Conservation (phyloP, 2,113 vertebrate genomes). For the Pionites leucogaster region DNA sequence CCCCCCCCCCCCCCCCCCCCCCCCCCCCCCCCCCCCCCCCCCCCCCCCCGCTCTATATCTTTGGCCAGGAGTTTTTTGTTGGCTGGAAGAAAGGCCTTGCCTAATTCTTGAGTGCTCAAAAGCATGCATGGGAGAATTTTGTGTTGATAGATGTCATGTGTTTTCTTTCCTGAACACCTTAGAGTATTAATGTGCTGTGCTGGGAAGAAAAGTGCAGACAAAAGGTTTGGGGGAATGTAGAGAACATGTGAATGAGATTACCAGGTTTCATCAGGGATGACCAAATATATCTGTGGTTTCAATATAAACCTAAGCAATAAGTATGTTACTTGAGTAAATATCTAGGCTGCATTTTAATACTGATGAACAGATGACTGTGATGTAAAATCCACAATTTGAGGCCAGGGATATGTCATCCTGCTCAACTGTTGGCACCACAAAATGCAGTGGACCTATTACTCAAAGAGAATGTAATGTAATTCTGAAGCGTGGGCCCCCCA, state of each 20-base stretch:
- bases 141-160: not conserved
- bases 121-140: not conserved
- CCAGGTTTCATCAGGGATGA: not conserved
- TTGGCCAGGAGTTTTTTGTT: constrained; percentile 19
- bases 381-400: not conserved
- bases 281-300: not conserved
- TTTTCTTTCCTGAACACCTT: not conserved
- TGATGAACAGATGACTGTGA: not conserved
- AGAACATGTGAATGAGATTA: not conserved
- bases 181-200: not conserved
- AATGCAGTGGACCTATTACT: not conserved
- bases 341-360: not conserved
- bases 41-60: not conserved
- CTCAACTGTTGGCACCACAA: not conserved
- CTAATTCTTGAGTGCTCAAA: not conserved
- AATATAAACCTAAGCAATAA: not conserved
- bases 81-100: not conserved
- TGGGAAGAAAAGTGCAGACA: not conserved
- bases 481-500: not conserved
- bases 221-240: not conserved
- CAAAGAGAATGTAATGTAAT: not conserved
- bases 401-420: not conserved
- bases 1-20: too few species aligned
- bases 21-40: too few species aligned
- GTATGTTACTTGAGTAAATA: not conserved